Conservation (phyloP, 2,888 invertebrate genomes). For the Crematogaster levior region DNA sequence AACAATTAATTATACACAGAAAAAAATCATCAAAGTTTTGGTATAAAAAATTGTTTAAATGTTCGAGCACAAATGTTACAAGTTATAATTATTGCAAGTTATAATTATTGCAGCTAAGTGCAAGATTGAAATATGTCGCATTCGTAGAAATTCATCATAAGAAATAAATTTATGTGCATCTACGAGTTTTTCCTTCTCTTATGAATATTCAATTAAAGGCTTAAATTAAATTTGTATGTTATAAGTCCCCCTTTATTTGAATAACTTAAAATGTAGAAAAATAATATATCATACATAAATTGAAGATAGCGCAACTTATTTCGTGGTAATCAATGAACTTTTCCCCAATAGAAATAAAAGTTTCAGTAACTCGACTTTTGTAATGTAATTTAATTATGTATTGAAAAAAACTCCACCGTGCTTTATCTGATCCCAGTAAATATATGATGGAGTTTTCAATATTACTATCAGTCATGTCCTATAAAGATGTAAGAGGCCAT, state of each 20-base stretch:
- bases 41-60: not conserved
- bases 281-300: not conserved
- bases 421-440: not conserved
- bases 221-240: not conserved
- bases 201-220: too few species aligned
- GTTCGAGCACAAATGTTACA: not conserved
- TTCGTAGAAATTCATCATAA: not conserved
- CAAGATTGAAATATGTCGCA: not conserved
- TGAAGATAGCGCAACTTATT: not conserved
- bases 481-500: constrained; percentile 24
- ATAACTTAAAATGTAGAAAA: not conserved
- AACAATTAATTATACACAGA: not conserved
- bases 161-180: too few species aligned
- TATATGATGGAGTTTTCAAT: not conserved
- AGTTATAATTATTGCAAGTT: too few species aligned
- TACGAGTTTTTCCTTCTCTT: too few species aligned
- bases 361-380: not conserved
- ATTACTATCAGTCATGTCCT: constrained; percentile 33
- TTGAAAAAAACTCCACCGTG: not conserved
- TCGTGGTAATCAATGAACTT: not conserved
- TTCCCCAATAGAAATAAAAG: not conserved
- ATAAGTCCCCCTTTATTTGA: not conserved
- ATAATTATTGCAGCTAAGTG: not conserved
- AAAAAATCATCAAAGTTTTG: not conserved
- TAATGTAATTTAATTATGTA: not conserved